Evolutionary conservation across 2,797 vertebrate species (phyloP).

Genomic region (Melopsittacus undulatus): DNA sequence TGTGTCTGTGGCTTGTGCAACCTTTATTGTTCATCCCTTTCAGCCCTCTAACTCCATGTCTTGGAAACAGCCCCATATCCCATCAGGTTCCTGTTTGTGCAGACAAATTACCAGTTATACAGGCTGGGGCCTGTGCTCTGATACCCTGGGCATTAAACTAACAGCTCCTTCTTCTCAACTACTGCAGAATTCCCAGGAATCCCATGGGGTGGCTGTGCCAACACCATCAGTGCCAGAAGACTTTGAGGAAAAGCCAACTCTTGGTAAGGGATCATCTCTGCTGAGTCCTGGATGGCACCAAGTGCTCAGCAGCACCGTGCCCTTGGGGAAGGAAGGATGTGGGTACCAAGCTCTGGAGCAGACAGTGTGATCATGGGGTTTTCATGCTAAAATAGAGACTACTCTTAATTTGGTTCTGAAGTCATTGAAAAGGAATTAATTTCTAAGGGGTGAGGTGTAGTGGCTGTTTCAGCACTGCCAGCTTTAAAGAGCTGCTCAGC

Average conservation of each 20-base stretch:
- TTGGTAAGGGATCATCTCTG: slow-evolving; percentile 64
- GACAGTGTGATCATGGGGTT: background rate
- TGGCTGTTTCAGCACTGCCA: background rate
- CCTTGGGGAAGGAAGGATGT: background rate
- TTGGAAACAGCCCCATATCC: background rate
- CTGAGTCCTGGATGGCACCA: background rate
- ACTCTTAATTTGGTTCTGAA: background rate
- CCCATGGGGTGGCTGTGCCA: slow-evolving; percentile 80
- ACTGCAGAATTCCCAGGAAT: slow-evolving; percentile 78
- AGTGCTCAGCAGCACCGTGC: background rate
- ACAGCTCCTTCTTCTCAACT: background rate
- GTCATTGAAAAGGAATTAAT: background rate
- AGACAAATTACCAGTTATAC: background rate
- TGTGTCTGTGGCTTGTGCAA: background rate
- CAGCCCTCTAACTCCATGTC: fast-evolving
- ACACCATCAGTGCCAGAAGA: slow-evolving; percentile 76
- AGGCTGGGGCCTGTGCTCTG: background rate
- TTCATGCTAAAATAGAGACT: background rate
- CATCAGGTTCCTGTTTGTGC: background rate
- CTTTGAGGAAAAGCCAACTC: slow-evolving; percentile 71
- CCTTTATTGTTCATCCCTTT: background rate
- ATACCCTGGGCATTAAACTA: background rate
- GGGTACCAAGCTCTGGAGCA: background rate
- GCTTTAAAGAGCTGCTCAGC: background rate
- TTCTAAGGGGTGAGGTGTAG: background rate